Conservation (phyloP, 2,888 invertebrate genomes). For the Ptychoptera contaminata region DNA sequence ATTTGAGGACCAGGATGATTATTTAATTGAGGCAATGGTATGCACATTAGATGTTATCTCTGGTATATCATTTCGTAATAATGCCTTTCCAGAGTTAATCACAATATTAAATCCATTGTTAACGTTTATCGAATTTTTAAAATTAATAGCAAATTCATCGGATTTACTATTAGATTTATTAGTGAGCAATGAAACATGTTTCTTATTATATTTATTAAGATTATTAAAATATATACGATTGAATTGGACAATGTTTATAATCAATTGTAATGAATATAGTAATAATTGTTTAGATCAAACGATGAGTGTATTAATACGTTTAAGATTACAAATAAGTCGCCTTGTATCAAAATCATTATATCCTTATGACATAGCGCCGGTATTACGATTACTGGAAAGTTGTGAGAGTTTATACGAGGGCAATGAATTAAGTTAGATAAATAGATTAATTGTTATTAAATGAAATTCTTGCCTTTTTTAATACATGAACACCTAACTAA, state of each 20-base stretch:
- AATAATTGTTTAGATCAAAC: constrained; percentile 55
- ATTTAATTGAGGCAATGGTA: constrained; percentile 81
- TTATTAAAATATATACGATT: constrained; percentile 70
- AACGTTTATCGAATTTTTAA: constrained; percentile 75
- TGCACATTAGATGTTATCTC: constrained; percentile 78
- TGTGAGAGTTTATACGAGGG: constrained; percentile 77
- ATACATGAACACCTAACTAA: too few relatives aligned
- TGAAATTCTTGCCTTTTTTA: background rate
- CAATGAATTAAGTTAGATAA: constrained; percentile 51
- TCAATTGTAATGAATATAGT: constrained; percentile 52
- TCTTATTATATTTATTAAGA: constrained; percentile 65
- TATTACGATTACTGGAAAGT: constrained; percentile 63
- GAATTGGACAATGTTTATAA: constrained; percentile 70
- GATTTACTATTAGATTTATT: constrained; percentile 69
- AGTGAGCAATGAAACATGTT: constrained; percentile 83
- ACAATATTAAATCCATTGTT: constrained; percentile 70
- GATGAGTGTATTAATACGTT: constrained; percentile 65
- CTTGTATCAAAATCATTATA: constrained; percentile 69
- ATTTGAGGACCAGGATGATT: constrained; percentile 83
- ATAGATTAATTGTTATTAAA: background rate
- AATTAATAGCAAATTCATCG: constrained; percentile 66
- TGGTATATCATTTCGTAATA: constrained; percentile 67
- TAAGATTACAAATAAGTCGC: constrained; percentile 65
- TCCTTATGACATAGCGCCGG: constrained; percentile 82
- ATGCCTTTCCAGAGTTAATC: constrained; percentile 63